phyloP scores from a whole-genome alignment of 2,888 invertebrate species.

The Alcis repandata region DNA sequence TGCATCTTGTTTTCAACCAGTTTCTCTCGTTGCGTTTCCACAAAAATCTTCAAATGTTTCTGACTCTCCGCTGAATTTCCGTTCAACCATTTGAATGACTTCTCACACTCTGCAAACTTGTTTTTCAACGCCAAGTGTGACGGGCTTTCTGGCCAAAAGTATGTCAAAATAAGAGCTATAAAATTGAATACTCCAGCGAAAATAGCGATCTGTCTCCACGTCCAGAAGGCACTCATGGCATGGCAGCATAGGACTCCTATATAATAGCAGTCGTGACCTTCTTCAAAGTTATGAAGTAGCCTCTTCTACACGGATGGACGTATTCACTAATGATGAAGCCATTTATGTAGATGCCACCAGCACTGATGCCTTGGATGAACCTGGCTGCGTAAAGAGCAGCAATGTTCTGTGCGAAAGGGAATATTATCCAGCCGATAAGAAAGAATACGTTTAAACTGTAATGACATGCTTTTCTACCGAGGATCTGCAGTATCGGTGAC shows the following conservation, averaged over 20 bases:
- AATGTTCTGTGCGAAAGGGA: conserved; percentile 53
- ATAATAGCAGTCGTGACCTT: conserved; percentile 49
- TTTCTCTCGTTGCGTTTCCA: conserved; percentile 47
- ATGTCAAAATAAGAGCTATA: conserved; percentile 47
- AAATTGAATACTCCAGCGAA: conserved; percentile 44
- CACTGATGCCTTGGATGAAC: conserved; percentile 55
- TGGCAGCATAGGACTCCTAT: conserved; percentile 60
- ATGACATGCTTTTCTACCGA: conserved; percentile 56
- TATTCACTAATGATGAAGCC: conserved; percentile 60
- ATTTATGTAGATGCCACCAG: conserved; percentile 56
- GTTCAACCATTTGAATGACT: conserved; percentile 56
- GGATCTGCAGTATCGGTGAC: conserved; percentile 55
- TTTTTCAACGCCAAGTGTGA: conserved; percentile 59
- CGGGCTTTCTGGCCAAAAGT: conserved; percentile 65
- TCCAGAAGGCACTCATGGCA: conserved; percentile 49
- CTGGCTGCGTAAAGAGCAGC: conserved; percentile 52
- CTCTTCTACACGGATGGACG: conserved; percentile 55
- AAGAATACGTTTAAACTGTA: conserved; percentile 43
- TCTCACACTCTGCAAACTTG: conserved; percentile 55
- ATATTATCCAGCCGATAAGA: conserved; percentile 55
- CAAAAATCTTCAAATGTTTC: conserved; percentile 54
- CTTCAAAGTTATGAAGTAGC: conserved; percentile 57
- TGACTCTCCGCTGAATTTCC: conserved; percentile 50
- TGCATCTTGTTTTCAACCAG: conserved; percentile 1
- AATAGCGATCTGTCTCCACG: conserved; percentile 59